A percentile compares a stretch with the other conserved stretches of the same genome.
These are phyloP conservation scores for Habroteleia sp. DNA, from an alignment of 2,888 invertebrate species.

Conservation along the genomic window DNA sequence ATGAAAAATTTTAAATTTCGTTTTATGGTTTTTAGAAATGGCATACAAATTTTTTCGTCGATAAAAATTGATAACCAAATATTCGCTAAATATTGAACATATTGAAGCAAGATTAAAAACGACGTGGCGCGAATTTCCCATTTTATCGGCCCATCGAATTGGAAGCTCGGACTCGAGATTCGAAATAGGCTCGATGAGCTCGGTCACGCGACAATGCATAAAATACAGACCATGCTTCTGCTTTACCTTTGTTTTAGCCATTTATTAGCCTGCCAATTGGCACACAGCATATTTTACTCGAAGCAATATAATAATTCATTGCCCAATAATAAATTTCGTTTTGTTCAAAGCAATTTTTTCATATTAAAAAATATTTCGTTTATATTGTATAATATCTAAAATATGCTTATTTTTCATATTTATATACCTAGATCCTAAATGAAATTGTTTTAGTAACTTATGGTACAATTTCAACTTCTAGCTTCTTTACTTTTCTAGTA, in stretches of 20 bases:
- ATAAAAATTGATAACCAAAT: slow-evolving; percentile 19
- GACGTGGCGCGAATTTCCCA: slow-evolving; percentile 34
- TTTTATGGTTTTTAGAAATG: no score
- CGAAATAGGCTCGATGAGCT: slow-evolving; percentile 32
- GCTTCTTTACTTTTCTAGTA: no score
- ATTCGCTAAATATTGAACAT: slow-evolving; percentile 9
- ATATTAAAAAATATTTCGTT: no score
- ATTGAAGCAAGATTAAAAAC: slow-evolving; percentile 11
- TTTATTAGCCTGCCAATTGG: slow-evolving; percentile 16
- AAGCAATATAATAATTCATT: not conserved
- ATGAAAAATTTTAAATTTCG: no score
- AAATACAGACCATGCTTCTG: slow-evolving; percentile 21
- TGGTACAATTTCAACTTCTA: no score
- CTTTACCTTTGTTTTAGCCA: slow-evolving; percentile 25
- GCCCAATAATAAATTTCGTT: no score
- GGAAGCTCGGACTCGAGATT: slow-evolving; percentile 47
- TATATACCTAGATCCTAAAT: no score
- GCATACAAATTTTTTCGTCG: not conserved
- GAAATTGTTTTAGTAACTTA: no score
- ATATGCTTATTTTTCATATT: no score
- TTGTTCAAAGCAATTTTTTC: no score
- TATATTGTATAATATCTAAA: no score
- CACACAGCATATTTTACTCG: slow-evolving; percentile 13
- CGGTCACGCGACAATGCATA: slow-evolving; percentile 34
- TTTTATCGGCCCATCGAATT: slow-evolving; percentile 45